A percentile compares a stretch with the other conserved stretches of the same genome.
These are phyloP conservation scores for Apocrypta bakeri DNA, from an alignment of 1,140 invertebrate species.

Conservation along the genomic window DNA sequence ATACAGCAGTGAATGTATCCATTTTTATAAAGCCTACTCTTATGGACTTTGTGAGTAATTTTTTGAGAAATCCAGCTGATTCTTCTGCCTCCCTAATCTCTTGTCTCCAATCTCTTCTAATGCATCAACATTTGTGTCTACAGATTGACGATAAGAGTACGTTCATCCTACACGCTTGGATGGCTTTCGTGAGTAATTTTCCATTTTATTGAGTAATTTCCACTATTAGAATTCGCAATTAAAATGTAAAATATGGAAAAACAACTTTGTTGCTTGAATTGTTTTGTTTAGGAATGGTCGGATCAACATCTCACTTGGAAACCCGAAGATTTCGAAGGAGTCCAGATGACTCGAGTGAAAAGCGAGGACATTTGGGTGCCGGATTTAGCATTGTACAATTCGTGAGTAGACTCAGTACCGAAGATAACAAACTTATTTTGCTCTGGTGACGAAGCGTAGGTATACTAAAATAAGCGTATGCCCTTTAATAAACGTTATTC, in stretches of 20 bases:
- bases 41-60: conserved; percentile 74
- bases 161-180: conserved; percentile 63
- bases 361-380: conserved; percentile 73
- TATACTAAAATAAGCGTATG: too few species aligned
- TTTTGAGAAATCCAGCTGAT: background rate
- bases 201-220: too few species aligned
- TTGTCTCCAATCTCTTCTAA: background rate
- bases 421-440: background rate
- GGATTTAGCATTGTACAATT: conserved; percentile 73
- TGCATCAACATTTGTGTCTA: background rate
- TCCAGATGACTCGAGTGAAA: conserved; percentile 66
- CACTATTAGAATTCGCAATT: too few species aligned
- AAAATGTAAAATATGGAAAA: too few species aligned
- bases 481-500: background rate
- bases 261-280: too few species aligned
- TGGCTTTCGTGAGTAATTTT: conserved; percentile 59
- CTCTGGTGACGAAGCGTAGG: too few species aligned
- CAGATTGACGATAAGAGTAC: conserved; percentile 51
- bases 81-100: background rate
- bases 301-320: conserved; percentile 74
- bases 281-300: conserved; percentile 65
- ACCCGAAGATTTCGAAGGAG: conserved; percentile 67
- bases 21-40: conserved; percentile 73
- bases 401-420: conserved; percentile 61
- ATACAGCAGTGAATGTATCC: conserved; percentile 67